Evolutionary conservation across 2,888 invertebrate species (phyloP).

Genomic region (Callosobruchus maculatus): DNA sequence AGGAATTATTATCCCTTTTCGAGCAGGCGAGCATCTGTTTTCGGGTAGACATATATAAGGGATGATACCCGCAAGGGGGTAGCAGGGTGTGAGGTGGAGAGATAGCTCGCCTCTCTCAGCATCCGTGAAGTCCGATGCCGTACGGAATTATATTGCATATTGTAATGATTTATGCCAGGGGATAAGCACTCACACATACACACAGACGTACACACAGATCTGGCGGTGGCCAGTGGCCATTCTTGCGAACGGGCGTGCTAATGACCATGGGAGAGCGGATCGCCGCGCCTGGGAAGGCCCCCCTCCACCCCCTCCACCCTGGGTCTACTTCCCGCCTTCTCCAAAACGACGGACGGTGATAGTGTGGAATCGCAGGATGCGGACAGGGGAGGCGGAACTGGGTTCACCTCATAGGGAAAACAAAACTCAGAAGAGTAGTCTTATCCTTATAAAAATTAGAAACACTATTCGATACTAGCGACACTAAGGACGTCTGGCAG

Average conservation of each 20-base stretch:
- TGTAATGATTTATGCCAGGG: conserved; percentile 52
- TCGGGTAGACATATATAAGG: not conserved
- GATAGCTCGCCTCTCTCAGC: not conserved
- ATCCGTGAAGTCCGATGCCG: conserved; percentile 28
- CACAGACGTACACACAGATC: not conserved
- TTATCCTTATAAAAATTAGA: too few relatives aligned
- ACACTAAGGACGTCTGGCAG: too few relatives aligned
- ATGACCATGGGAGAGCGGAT: conserved; percentile 50
- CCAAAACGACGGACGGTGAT: too few relatives aligned
- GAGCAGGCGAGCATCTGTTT: not conserved
- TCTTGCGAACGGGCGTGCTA: conserved; percentile 51
- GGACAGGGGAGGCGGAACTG: not conserved
- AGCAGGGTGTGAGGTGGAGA: not conserved
- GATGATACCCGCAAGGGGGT: not conserved
- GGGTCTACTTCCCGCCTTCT: too few relatives aligned
- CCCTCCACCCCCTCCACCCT: conserved; percentile 19
- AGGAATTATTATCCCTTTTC: not conserved
- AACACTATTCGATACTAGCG: too few relatives aligned
- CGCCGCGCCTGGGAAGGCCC: conserved; percentile 35
- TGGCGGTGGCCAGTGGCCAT: conserved; percentile 41
- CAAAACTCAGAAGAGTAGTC: too few relatives aligned
- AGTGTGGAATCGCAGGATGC: too few relatives aligned
- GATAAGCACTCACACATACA: conserved; percentile 47
- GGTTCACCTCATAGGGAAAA: too few relatives aligned
- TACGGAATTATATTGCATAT: conserved; percentile 53